Conservation (phyloP, 2,888 invertebrate species). For the Petrophora chlorosata region DNA sequence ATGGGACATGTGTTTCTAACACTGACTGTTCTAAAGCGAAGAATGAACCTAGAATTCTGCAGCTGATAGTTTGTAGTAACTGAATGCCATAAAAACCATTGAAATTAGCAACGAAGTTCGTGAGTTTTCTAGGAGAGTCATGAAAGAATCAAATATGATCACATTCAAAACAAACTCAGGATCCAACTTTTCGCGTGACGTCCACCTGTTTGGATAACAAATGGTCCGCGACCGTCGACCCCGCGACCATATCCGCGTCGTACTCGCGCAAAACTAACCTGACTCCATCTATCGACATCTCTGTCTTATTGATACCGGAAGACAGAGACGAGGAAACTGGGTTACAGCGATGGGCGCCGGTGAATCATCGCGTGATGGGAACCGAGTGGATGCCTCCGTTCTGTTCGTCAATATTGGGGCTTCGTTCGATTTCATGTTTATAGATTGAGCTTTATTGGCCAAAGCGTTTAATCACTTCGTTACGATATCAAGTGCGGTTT, state of each 20-base stretch:
- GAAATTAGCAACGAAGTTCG: too few species aligned
- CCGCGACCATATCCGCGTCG: conserved; percentile 28
- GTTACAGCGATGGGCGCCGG: conserved; percentile 37
- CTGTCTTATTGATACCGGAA: conserved; percentile 32
- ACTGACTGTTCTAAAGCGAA: too few species aligned
- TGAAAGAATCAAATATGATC: too few species aligned
- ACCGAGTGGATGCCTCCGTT: conserved; percentile 40
- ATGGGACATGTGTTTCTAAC: too few species aligned
- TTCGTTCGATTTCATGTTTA: conserved; percentile 13
- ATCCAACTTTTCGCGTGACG: conserved; percentile 35
- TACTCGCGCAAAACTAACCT: conserved; percentile 41
- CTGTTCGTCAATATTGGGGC: conserved; percentile 38
- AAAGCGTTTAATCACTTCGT: conserved; percentile 5
- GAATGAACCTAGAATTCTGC: too few species aligned
- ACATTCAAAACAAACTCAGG: conserved; percentile 10
- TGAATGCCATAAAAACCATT: too few species aligned
- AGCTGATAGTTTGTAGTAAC: too few species aligned
- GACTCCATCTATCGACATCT: conserved; percentile 32
- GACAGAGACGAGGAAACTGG: conserved; percentile 35
- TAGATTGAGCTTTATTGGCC: conserved; percentile 2
- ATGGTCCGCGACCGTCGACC: conserved; percentile 53
- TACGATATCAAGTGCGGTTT: background rate
- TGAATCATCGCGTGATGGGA: conserved; percentile 55
- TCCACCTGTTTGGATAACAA: conserved; percentile 43
- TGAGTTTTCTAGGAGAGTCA: too few species aligned